phyloP scores from a whole-genome alignment of 2,797 vertebrate species.

The Sebastes oblongus region DNA sequence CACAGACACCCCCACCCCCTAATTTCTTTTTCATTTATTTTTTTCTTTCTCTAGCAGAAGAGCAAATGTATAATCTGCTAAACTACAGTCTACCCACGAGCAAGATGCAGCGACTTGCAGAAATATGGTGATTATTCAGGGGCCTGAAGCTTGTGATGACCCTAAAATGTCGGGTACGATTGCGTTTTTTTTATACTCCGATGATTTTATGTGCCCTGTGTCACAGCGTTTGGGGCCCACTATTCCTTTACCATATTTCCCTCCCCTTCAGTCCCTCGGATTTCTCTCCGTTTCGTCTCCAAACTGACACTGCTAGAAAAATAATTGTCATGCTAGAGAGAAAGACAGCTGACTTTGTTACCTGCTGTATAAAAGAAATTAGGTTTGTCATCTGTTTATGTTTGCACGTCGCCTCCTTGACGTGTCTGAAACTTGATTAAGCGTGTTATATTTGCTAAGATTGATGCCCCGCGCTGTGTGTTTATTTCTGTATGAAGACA shows the following conservation, averaged over 20 bases:
- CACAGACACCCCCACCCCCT: neutral
- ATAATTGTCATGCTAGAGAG: neutral
- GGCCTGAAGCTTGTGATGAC: conserved; percentile 59
- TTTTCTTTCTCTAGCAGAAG: neutral
- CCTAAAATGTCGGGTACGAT: conserved; percentile 66
- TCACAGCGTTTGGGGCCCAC: conserved; percentile 11
- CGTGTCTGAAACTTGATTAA: neutral
- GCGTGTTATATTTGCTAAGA: neutral
- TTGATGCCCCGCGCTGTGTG: neutral
- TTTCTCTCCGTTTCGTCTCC: neutral
- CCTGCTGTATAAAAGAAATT: neutral
- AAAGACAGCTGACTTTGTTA: neutral
- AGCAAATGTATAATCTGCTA: conserved; percentile 14
- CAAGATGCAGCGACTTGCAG: conserved; percentile 25
- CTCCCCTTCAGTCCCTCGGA: neutral
- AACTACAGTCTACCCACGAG: conserved; percentile 40
- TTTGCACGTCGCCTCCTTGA: neutral
- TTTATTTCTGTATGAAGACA: neutral
- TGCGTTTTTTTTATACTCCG: conserved; percentile 36
- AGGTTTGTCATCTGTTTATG: conserved; percentile 1
- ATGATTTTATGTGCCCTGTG: conserved; percentile 37
- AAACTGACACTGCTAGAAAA: neutral
- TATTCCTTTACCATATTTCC: conserved; percentile 19
- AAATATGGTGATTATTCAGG: conserved; percentile 52
- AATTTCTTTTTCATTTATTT: neutral